A percentile compares a stretch with the other conserved stretches of the same genome.
These are phyloP conservation scores for Caenorhabditis brenneri DNA, from an alignment of 1,140 invertebrate species.

Conservation along the genomic window DNA sequence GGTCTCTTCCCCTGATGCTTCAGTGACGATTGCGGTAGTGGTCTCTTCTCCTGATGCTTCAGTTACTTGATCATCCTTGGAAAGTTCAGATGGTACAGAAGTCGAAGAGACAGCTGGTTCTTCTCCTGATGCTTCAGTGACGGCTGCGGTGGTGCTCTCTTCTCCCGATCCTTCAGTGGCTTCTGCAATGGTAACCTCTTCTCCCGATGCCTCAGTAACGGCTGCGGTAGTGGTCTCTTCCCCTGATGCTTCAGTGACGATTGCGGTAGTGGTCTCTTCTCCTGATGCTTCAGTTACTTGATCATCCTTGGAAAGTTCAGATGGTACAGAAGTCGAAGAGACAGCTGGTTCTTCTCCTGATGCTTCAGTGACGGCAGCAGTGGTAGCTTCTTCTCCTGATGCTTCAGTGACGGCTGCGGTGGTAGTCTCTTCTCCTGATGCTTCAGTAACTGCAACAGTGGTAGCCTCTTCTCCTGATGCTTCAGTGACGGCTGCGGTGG, in stretches of 20 bases:
- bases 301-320: not conserved
- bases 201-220: not conserved
- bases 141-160: not conserved
- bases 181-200: not conserved
- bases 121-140: conserved; percentile 4
- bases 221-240: not conserved
- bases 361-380: not conserved
- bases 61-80: not conserved
- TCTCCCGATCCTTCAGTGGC: not conserved
- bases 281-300: not conserved
- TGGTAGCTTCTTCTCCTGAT: conserved; percentile 23
- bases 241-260: not conserved
- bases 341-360: not conserved
- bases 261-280: no score
- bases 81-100: no score
- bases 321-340: not conserved
- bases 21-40: not conserved
- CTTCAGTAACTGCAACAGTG: not conserved
- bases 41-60: not conserved
- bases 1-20: not conserved
- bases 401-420: not conserved
- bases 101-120: not conserved
- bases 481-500: not conserved
- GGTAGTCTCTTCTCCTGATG: not conserved
- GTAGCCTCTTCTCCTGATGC: conserved; percentile 35